phyloP scores from a whole-genome alignment of 2,113 vertebrate genomes.

The Mobula birostris region DNA sequence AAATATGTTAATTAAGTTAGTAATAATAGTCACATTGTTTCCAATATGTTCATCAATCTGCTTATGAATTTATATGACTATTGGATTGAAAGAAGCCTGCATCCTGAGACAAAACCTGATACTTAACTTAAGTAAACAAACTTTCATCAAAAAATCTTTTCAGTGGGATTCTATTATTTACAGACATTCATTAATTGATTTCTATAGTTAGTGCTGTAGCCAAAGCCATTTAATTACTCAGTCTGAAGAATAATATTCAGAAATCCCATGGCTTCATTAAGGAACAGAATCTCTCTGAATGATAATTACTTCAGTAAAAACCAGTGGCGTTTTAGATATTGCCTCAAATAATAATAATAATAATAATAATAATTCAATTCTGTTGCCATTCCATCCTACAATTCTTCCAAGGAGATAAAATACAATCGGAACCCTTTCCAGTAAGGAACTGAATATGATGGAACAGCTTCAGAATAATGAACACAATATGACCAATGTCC shows the following conservation, averaged over 20 bases:
- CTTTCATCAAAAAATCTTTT: conserved; percentile 9
- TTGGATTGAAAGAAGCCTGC: neutral
- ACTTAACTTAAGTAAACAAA: neutral
- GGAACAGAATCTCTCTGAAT: neutral
- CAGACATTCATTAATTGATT: conserved; percentile 33
- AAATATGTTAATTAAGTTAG: conserved; percentile 13
- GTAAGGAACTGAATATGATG: neutral
- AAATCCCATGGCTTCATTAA: conserved; percentile 13
- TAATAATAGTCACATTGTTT: neutral
- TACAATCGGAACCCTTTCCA: neutral
- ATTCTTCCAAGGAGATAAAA: neutral
- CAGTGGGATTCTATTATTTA: neutral
- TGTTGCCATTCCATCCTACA: neutral
- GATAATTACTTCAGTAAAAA: conserved; percentile 17
- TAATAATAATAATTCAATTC: conserved; percentile 7
- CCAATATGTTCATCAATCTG: neutral
- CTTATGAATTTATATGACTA: neutral
- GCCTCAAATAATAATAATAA: conserved; percentile 3
- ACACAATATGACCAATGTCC: neutral
- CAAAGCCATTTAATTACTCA: conserved; percentile 28
- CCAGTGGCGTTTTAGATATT: conserved; percentile 20
- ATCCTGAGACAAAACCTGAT: neutral
- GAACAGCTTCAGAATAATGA: neutral
- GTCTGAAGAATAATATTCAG: conserved; percentile 31
- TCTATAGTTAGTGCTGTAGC: conserved; percentile 22